Conservation (phyloP, 2,113 vertebrate genomes). For the Syrrhaptes paradoxus region DNA sequence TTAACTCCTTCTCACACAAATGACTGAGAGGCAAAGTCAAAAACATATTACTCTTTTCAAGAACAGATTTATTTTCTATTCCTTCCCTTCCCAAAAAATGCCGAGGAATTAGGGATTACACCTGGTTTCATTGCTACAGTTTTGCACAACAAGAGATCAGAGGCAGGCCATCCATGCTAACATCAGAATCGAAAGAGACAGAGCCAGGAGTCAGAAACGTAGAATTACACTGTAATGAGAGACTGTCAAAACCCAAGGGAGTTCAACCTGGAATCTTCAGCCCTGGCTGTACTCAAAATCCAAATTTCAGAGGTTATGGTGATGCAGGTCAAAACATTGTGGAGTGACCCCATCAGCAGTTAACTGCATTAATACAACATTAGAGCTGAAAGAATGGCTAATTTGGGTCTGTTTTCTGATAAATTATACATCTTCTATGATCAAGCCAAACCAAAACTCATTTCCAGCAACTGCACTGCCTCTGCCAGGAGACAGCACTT, state of each 20-base stretch:
- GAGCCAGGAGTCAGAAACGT: background rate
- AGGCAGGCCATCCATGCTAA: background rate
- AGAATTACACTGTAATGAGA: background rate
- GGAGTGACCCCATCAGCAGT: background rate
- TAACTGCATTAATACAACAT: background rate
- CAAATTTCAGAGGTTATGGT: background rate
- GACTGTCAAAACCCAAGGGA: background rate
- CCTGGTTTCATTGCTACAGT: background rate
- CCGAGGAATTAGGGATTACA: background rate
- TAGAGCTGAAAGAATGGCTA: background rate
- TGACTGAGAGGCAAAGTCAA: background rate
- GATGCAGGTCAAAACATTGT: background rate
- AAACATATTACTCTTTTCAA: background rate
- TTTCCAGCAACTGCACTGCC: constrained; percentile 17
- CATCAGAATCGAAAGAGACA: background rate
- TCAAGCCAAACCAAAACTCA: constrained; percentile 20
- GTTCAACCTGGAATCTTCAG: background rate
- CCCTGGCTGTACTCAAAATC: background rate
- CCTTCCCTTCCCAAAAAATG: background rate
- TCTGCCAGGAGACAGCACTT: constrained; percentile 4
- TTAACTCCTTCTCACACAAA: constrained; percentile 5
- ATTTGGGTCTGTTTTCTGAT: background rate
- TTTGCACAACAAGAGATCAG: background rate
- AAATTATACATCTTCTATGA: constrained; percentile 11
- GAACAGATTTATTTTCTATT: background rate